Evolutionary conservation across 2,888 invertebrate species (phyloP).

Genomic region (Microplitis deprimator): DNA sequence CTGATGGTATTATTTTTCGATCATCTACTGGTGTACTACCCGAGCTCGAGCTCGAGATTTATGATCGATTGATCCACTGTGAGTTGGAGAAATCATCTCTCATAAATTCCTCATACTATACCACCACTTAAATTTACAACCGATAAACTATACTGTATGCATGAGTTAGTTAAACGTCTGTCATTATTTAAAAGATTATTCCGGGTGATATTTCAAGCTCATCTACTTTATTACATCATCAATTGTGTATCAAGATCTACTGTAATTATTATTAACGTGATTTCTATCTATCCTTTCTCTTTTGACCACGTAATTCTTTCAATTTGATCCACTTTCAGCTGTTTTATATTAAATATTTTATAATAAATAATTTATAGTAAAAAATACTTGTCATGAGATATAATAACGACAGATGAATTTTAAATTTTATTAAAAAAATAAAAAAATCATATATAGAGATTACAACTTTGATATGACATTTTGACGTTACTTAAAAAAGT

Average conservation of each 20-base stretch:
- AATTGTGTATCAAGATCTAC: constrained; percentile 46
- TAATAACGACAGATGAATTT: no score
- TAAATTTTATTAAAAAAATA: background rate
- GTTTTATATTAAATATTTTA: no score
- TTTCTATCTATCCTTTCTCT: constrained; percentile 10
- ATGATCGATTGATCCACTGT: constrained; percentile 48
- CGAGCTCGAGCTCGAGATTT: constrained; percentile 36
- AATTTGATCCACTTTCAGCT: background rate
- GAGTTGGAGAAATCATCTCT: background rate
- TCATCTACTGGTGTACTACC: no score
- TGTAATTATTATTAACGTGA: constrained; percentile 1
- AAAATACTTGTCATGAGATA: no score
- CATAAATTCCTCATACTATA: constrained; percentile 22
- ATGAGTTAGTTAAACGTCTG: background rate
- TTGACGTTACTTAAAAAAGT: background rate
- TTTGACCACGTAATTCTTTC: constrained; percentile 2
- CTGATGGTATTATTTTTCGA: constrained; percentile 16
- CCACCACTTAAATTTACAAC: background rate
- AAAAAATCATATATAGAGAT: background rate
- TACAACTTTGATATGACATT: background rate
- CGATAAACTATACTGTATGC: constrained; percentile 1
- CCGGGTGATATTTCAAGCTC: background rate
- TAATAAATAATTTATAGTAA: no score
- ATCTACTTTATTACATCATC: constrained; percentile 15
- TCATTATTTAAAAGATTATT: background rate